Conservation (phyloP, 2,797 vertebrate species). For the Peromyscus attwateri region DNA sequence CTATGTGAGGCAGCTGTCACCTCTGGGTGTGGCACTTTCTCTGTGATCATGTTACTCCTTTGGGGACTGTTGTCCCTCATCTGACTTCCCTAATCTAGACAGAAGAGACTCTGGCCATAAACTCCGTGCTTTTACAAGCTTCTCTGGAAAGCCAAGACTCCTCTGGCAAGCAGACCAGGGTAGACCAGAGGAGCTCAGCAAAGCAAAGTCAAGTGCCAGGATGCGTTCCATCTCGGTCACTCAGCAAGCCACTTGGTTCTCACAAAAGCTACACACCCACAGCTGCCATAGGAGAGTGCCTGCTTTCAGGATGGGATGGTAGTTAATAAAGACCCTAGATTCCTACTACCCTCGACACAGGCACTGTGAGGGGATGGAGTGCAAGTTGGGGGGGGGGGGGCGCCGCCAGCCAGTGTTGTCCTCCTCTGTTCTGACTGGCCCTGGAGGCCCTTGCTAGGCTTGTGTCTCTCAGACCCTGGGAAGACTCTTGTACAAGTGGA, state of each 20-base stretch:
- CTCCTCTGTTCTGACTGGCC: neutral
- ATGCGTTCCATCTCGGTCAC: neutral
- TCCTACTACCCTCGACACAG: neutral
- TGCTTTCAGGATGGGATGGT: neutral
- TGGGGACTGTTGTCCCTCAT: neutral
- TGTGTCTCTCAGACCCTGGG: neutral
- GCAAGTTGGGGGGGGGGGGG: too few relatives aligned
- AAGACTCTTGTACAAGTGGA: neutral
- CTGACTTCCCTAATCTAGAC: slow-evolving; percentile 41
- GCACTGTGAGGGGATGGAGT: neutral
- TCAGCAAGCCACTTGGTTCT: neutral
- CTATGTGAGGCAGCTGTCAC: fast-evolving
- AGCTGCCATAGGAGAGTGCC: neutral
- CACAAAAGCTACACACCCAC: neutral
- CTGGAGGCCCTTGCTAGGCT: neutral
- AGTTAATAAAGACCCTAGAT: neutral
- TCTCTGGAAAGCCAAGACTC: slow-evolving; percentile 77
- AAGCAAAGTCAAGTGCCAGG: neutral
- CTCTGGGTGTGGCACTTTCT: neutral
- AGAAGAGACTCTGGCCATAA: slow-evolving; percentile 59
- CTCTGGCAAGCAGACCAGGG: slow-evolving; percentile 64
- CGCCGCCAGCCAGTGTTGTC: neutral
- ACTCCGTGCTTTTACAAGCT: slow-evolving; percentile 66
- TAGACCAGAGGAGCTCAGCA: neutral
- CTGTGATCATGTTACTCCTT: neutral